phyloP scores from a whole-genome alignment of 2,113 vertebrate genomes.

The Arizona elegans region DNA sequence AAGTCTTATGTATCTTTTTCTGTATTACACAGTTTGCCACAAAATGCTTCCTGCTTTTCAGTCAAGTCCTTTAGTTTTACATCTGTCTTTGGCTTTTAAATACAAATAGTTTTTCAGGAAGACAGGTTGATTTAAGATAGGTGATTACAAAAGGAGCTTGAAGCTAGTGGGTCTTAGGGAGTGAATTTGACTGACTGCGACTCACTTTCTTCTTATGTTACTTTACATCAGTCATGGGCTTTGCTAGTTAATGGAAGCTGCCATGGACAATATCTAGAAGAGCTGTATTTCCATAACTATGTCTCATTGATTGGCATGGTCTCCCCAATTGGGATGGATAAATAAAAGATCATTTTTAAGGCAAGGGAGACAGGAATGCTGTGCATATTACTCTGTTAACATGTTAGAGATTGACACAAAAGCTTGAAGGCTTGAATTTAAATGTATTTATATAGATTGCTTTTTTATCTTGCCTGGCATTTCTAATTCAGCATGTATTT shows the following conservation, averaged over 20 bases:
- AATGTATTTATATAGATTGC: conserved; percentile 17
- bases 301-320: conserved; percentile 3
- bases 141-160: conserved; percentile 22
- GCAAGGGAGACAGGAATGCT: background rate
- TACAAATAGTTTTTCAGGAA: conserved; percentile 14
- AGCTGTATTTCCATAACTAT: background rate
- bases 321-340: conserved; percentile 2
- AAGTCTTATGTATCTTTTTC: background rate
- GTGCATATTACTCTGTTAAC: background rate
- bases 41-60: background rate
- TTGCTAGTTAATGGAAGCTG: conserved; percentile 9
- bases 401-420: background rate
- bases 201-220: background rate
- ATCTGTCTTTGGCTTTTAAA: conserved; percentile 18
- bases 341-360: background rate
- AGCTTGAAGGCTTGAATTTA: conserved; percentile 5
- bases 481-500: background rate
- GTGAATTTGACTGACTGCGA: conserved; percentile 17
- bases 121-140: conserved; percentile 29
- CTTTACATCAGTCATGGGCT: background rate
- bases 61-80: background rate
- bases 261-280: background rate
- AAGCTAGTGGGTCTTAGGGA: conserved; percentile 10
- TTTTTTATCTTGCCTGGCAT: background rate
- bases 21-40: background rate